Evolutionary conservation across 2,888 invertebrate species (phyloP), one percentile per base, ranked within the genome.

Genomic region (Melanchra persicariae): DNA sequence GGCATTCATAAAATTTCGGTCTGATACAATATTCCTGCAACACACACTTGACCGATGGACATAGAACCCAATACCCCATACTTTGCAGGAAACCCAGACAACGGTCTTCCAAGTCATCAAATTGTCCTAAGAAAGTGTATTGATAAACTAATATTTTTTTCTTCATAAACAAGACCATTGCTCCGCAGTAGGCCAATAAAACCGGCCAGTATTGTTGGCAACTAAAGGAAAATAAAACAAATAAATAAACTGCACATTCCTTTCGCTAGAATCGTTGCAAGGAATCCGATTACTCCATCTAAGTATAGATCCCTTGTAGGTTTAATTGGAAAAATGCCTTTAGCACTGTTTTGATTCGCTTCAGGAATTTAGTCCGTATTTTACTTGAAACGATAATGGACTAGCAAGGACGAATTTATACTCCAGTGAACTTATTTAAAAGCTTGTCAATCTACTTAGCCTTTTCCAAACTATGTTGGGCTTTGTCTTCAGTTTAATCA

Each of bases 241-340:
- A 58, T 4, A 47, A 52, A 26, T 57, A 59, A 49, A 55, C 59
- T 64, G n/a, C 47, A 45, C 47, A 52, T 58, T 65, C 52, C 22
- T 37, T 43, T 19, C 26, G 8, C 37, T 61, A 9, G 37, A 26
- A 74, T n/a, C 19, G 8, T 45, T 47, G 61, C 57, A 47, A 61
- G 34, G 66, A 77, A 80, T 62, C 57, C 61, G 52, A 65, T 45
- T 74, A 49, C n/a, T 61, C 65, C 43, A 40, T 47, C 40, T 34
- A 57, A 34, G 34, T 12, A 40, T 12, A 30, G n/a, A 34, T n/a
- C 45, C 10, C 40, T 63, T 64, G n/a, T 43, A 22, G 26, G 10
- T 60, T 47, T 73, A 73, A 79, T 76, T 76, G 34, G 60, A 61
- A 60, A 61, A 61, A 79, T 40, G 47, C 61, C 43, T 58, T 26